Percentiles rank a stretch among this genome's conserved stretches.
Evolutionary conservation across 2,797 vertebrate genomes (phyloP).

Genomic region (Apogon hyalosoma): DNA sequence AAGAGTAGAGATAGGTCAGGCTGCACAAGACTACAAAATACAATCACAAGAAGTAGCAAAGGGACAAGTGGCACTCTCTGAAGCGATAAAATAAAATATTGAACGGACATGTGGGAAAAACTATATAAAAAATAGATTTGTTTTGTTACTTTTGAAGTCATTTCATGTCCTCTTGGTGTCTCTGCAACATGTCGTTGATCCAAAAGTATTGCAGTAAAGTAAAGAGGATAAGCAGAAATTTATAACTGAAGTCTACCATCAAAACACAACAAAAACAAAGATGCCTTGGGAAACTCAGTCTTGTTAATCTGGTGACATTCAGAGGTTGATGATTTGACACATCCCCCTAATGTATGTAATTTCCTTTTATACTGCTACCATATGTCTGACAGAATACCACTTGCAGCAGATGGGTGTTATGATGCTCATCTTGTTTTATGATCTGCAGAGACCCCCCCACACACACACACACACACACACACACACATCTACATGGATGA

Average conservation of each 20-base stretch:
- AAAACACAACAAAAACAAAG: neutral
- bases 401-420: slow-evolving; percentile 52
- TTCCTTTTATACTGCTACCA: slow-evolving; percentile 32
- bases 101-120: slow-evolving; percentile 18
- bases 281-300: neutral
- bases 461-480: too few species aligned
- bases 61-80: slow-evolving; percentile 7
- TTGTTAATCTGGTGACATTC: slow-evolving; percentile 32
- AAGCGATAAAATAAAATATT: slow-evolving; percentile 13
- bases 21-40: neutral
- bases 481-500: slow-evolving; percentile 45
- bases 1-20: too few species aligned
- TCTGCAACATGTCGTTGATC: slow-evolving; percentile 6
- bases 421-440: slow-evolving; percentile 12
- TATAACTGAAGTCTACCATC: neutral
- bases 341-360: slow-evolving; percentile 1
- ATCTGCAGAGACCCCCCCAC: too few species aligned
- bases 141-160: slow-evolving; percentile 5
- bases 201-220: slow-evolving; percentile 5
- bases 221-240: neutral
- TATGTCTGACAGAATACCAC: slow-evolving; percentile 47
- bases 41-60: neutral
- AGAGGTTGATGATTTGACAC: slow-evolving; percentile 30
- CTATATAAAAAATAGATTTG: neutral
- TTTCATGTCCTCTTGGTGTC: neutral